These are phyloP conservation scores for Pyxicephalus adspersus DNA, from an alignment of 2,113 vertebrate species.

Conservation along the genomic window DNA sequence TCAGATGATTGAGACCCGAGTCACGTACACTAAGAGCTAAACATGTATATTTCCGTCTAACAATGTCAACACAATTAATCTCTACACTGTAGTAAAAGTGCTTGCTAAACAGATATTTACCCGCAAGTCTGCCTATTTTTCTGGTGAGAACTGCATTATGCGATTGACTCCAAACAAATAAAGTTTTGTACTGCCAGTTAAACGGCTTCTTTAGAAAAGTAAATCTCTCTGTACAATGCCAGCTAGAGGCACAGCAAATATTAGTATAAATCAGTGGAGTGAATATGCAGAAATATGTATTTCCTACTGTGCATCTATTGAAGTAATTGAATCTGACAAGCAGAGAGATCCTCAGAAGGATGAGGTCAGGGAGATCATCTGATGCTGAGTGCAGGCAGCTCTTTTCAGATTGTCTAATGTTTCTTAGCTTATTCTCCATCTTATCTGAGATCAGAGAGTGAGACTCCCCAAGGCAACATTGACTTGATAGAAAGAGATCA, in stretches of 20 bases:
- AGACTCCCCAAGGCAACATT: slow-evolving; percentile 42
- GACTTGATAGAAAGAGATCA: slow-evolving; percentile 43
- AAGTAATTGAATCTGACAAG: slow-evolving; percentile 23
- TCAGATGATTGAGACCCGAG: not conserved
- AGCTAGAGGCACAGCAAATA: slow-evolving; percentile 2
- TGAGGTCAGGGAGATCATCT: slow-evolving; percentile 38
- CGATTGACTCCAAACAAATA: not conserved
- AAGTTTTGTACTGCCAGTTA: not conserved
- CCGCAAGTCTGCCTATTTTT: not conserved
- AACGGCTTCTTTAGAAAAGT: not conserved
- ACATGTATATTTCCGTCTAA: not conserved
- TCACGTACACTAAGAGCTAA: not conserved
- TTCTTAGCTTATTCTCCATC: slow-evolving; percentile 42
- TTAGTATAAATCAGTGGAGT: slow-evolving; percentile 32
- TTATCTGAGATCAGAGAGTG: slow-evolving; percentile 27
- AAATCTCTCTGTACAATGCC: not conserved
- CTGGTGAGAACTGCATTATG: not conserved
- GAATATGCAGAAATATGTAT: slow-evolving; percentile 32
- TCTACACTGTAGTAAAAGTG: not conserved
- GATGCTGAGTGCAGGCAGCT: slow-evolving; percentile 34
- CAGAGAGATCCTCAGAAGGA: slow-evolving; percentile 27
- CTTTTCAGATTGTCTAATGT: slow-evolving; percentile 40
- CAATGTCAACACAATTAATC: not conserved
- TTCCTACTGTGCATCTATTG: slow-evolving; percentile 13
- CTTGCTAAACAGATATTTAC: slow-evolving; percentile 18